Evolutionary conservation across 2,888 invertebrate genomes (phyloP).

Genomic region (Gerris lacustris): DNA sequence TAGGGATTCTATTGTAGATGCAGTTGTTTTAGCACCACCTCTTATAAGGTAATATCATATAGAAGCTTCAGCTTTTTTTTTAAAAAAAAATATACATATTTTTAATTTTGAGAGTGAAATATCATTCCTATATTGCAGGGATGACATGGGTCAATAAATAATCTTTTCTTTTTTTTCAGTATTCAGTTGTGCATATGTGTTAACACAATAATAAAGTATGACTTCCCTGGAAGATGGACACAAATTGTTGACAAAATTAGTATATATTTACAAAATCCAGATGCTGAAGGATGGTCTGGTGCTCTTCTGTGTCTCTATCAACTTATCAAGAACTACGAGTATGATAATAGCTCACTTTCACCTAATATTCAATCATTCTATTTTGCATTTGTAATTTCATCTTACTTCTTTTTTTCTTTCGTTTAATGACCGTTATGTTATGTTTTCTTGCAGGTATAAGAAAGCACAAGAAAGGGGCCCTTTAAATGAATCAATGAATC

Average conservation of each 20-base stretch:
- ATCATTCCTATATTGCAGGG: not conserved
- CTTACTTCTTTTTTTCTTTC: not conserved
- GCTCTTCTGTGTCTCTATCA: slow-evolving; percentile 84
- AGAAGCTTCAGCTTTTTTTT: too few relatives aligned
- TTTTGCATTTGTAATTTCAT: too few relatives aligned
- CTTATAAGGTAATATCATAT: slow-evolving; percentile 49
- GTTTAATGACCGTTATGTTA: not conserved
- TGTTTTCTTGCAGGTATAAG: slow-evolving; percentile 59
- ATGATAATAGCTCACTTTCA: slow-evolving; percentile 33
- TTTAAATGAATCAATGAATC: slow-evolving; percentile 87
- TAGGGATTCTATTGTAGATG: slow-evolving; percentile 87
- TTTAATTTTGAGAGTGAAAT: not conserved
- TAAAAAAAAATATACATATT: too few relatives aligned
- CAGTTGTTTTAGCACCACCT: slow-evolving; percentile 84
- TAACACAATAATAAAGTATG: slow-evolving; percentile 83
- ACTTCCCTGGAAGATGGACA: slow-evolving; percentile 92
- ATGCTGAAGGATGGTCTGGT: slow-evolving; percentile 77
- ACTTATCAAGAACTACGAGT: slow-evolving; percentile 80
- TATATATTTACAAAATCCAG: slow-evolving; percentile 82
- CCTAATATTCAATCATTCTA: not conserved
- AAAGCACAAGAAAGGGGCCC: slow-evolving; percentile 78
- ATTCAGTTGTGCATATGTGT: slow-evolving; percentile 86
- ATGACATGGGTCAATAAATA: not conserved
- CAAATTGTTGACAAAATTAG: slow-evolving; percentile 91
- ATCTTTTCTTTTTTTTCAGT: slow-evolving; percentile 39